Evolutionary conservation across 2,797 vertebrate genomes (phyloP).

Genomic region (Chromis chromis): DNA sequence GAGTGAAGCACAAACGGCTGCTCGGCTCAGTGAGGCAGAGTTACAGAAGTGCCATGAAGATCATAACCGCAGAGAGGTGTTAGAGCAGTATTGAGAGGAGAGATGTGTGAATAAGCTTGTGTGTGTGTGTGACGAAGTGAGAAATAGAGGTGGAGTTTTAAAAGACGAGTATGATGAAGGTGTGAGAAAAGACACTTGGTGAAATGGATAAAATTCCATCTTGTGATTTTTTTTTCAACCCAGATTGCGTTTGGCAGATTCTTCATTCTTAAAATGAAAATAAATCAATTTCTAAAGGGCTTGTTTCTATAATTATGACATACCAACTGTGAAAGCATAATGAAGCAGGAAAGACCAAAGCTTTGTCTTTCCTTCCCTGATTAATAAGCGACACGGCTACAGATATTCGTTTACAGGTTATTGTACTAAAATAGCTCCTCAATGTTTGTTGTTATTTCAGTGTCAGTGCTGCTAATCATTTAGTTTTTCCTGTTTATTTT

Average conservation of each 20-base stretch:
- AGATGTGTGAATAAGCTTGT: conserved; percentile 55
- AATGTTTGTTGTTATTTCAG: neutral
- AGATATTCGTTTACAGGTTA: neutral
- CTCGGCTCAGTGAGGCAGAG: conserved; percentile 64
- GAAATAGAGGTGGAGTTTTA: conserved; percentile 55
- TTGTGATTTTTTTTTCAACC: conserved; percentile 25
- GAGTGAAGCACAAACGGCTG: conserved; percentile 65
- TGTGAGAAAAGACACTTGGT: conserved; percentile 53
- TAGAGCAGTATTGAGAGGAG: conserved; percentile 60
- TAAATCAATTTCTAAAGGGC: neutral
- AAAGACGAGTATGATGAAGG: conserved; percentile 48
- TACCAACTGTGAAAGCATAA: neutral
- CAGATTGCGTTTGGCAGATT: conserved; percentile 14
- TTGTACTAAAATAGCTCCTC: neutral
- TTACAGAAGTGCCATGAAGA: conserved; percentile 70
- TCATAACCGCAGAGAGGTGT: conserved; percentile 69
- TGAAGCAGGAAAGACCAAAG: neutral
- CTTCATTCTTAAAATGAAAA: conserved; percentile 16
- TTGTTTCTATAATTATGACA: neutral
- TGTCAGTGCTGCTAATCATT: neutral
- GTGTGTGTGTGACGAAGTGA: conserved; percentile 36
- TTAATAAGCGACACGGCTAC: neutral
- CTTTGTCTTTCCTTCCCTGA: neutral
- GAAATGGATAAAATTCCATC: conserved; percentile 35
- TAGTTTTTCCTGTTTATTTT: conserved; percentile 8